Evolutionary conservation across 2,113 vertebrate genomes (phyloP).

Genomic region (Diadophis punctatus): DNA sequence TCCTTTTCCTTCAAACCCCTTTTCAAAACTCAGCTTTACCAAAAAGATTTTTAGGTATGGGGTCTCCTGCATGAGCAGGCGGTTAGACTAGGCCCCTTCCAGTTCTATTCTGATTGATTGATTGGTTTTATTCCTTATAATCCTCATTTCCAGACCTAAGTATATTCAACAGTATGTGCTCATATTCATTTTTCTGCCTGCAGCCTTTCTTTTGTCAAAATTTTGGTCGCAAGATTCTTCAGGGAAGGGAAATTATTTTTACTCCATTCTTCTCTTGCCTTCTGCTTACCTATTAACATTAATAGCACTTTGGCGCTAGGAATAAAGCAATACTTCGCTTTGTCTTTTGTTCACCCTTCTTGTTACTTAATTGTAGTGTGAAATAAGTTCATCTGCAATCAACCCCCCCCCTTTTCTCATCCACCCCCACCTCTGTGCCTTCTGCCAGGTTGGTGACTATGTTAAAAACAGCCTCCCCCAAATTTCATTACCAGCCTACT

Average conservation of each 20-base stretch:
- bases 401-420: not conserved
- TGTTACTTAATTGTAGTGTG: not conserved
- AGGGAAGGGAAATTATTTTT: not conserved
- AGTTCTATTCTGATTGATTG: not conserved
- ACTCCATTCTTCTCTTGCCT: not conserved
- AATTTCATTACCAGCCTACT: not conserved
- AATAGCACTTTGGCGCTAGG: not conserved
- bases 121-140: not conserved
- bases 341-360: not conserved
- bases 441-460: not conserved
- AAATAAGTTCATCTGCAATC: not conserved
- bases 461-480: not conserved
- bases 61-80: not conserved
- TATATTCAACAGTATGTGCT: not conserved
- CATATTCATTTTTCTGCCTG: not conserved
- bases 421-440: slow-evolving; percentile 19
- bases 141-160: not conserved
- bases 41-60: not conserved
- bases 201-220: not conserved
- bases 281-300: not conserved
- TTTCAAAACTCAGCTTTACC: not conserved
- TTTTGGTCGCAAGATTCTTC: not conserved
- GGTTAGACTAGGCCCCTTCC: not conserved
- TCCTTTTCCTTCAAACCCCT: not conserved
- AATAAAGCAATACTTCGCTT: not conserved